Evolutionary conservation across 2,113 vertebrate species (phyloP).

Genomic region (Gambusia holbrooki): DNA sequence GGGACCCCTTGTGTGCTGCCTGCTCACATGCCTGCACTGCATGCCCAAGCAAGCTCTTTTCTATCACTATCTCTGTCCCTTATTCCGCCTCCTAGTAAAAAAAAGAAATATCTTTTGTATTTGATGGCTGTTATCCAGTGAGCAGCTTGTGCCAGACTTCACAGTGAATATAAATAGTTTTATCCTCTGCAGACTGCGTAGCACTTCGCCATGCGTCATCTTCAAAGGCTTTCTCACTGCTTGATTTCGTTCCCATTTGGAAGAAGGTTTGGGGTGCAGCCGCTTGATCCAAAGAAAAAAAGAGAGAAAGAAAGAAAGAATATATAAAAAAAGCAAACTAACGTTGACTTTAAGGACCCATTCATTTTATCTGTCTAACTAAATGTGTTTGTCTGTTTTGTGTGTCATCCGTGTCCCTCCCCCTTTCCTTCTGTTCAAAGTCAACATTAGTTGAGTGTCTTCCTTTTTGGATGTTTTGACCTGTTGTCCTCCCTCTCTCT

Average conservation of each 20-base stretch:
- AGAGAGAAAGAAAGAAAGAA: constrained; percentile 11
- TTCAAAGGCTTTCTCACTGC: constrained; percentile 70
- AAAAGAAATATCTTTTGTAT: constrained; percentile 18
- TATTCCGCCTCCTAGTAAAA: constrained; percentile 36
- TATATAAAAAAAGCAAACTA: constrained; percentile 65
- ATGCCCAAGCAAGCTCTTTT: constrained; percentile 79
- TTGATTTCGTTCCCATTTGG: constrained; percentile 72
- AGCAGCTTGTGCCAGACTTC: constrained; percentile 52
- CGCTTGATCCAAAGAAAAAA: constrained; percentile 69
- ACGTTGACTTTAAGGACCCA: constrained; percentile 84
- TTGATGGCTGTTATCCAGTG: constrained; percentile 56
- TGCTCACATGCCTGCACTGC: constrained; percentile 83
- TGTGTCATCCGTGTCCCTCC: constrained; percentile 76
- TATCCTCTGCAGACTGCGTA: constrained; percentile 51
- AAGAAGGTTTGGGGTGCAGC: constrained; percentile 79
- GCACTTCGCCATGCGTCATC: constrained; percentile 46
- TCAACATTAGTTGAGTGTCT: constrained; percentile 83
- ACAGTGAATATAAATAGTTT: constrained; percentile 51
- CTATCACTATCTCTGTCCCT: constrained; percentile 72
- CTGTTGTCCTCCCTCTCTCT: constrained; percentile 73
- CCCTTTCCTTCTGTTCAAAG: constrained; percentile 75
- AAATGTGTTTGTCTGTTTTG: constrained; percentile 74
- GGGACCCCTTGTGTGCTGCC: constrained; percentile 77
- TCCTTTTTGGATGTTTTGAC: constrained; percentile 81
- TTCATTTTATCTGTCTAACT: constrained; percentile 81